Percentiles rank a stretch among this genome's conserved stretches.
Evolutionary conservation across 1,140 invertebrate genomes (phyloP).

Genomic region (Drosophila orosa): DNA sequence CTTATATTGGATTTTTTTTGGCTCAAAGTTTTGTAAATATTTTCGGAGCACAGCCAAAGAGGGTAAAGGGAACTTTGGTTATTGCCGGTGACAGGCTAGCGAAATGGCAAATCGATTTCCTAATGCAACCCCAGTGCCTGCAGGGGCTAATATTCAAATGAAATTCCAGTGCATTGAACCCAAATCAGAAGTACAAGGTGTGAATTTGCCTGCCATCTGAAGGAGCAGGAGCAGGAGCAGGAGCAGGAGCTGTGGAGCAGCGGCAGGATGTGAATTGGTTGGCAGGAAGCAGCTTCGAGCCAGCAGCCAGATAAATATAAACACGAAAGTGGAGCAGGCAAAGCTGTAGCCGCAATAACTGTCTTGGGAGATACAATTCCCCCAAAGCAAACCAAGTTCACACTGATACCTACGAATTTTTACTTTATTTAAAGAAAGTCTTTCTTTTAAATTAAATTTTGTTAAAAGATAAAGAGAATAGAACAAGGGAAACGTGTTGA

Average conservation of each 20-base stretch:
- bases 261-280: constrained; percentile 32
- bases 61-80: constrained; percentile 5
- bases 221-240: not conserved
- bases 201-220: constrained; percentile 59
- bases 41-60: constrained; percentile 16
- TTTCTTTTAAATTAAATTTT: not conserved
- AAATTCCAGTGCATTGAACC: constrained; percentile 68
- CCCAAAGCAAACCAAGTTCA: constrained; percentile 5
- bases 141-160: constrained; percentile 65
- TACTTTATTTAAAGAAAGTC: not conserved
- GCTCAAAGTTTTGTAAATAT: constrained; percentile 48
- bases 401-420: not conserved
- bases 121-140: constrained; percentile 47
- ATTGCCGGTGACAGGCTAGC: constrained; percentile 51
- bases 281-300: constrained; percentile 36
- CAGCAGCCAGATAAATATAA: constrained; percentile 56
- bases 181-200: constrained; percentile 52
- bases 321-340: constrained; percentile 47
- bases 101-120: constrained; percentile 69
- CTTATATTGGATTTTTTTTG: constrained; percentile 49
- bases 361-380: constrained; percentile 51
- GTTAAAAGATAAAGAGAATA: too few species aligned
- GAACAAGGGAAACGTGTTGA: too few species aligned
- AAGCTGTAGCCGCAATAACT: constrained; percentile 50
- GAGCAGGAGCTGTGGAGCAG: not conserved